Conservation (phyloP, 2,797 vertebrate genomes). For the Sus cebifrons region DNA sequence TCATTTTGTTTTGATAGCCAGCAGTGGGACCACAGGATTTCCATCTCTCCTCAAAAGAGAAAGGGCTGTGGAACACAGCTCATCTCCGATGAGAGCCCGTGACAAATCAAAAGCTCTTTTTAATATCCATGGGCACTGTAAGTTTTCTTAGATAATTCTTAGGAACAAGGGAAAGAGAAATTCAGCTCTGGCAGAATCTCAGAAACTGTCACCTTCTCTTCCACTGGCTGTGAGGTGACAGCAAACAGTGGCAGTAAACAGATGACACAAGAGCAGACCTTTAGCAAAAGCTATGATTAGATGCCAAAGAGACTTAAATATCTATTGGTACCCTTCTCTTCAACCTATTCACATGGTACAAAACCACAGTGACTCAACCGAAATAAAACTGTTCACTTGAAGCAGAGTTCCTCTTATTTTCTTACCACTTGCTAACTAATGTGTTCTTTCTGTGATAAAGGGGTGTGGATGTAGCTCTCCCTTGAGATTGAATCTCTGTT, state of each 20-base stretch:
- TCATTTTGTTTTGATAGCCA: not conserved
- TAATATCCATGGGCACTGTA: not conserved
- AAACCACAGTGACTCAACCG: not conserved
- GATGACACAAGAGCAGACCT: not conserved
- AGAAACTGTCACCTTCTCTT: not conserved
- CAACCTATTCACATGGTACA: fast-evolving
- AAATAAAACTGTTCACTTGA: not conserved
- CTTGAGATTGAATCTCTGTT: not conserved
- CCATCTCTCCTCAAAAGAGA: not conserved
- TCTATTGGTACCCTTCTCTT: fast-evolving
- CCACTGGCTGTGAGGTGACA: not conserved
- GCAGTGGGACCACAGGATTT: not conserved
- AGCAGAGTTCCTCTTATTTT: not conserved
- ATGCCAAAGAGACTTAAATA: not conserved
- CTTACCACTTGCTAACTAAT: not conserved
- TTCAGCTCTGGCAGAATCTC: not conserved
- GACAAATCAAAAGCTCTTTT: not conserved
- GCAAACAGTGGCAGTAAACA: not conserved
- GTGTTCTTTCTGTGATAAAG: not conserved
- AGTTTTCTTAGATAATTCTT: not conserved
- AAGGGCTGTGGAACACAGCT: not conserved
- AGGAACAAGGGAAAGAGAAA: not conserved
- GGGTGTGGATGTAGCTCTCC: not conserved
- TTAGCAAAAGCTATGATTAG: not conserved
- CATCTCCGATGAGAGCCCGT: not conserved